A percentile compares a stretch with the other conserved stretches of the same genome.
Conservation (phyloP, 2,113 vertebrate genomes). For the Lynx canadensis region DNA sequence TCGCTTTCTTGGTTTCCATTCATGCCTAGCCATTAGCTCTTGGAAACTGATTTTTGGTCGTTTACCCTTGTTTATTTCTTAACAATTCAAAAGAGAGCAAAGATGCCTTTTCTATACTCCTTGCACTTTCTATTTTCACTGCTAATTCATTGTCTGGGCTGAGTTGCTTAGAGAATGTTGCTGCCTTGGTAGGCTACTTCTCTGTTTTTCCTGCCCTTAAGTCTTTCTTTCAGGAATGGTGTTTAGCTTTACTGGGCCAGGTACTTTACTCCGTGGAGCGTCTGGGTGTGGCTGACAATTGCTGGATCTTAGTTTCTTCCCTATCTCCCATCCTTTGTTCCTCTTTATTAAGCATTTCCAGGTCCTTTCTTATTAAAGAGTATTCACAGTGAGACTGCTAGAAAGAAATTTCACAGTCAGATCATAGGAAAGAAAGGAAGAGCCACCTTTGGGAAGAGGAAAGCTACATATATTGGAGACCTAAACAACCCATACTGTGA, state of each 20-base stretch:
- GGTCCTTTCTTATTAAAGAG: neutral
- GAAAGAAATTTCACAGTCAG: neutral
- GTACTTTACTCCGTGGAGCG: neutral
- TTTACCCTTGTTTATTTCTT: slow-evolving; percentile 5
- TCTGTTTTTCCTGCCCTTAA: neutral
- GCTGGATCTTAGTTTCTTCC: neutral
- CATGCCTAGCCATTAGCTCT: neutral
- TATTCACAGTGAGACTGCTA: neutral
- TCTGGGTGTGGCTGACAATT: neutral
- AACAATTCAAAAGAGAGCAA: neutral
- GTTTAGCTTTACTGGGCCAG: neutral
- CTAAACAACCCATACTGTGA: neutral
- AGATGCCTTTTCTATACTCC: neutral
- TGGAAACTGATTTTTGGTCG: neutral
- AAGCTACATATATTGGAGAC: neutral
- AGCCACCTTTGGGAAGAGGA: neutral
- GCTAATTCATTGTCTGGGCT: neutral
- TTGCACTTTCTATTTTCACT: neutral
- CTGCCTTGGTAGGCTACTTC: neutral
- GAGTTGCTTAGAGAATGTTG: neutral
- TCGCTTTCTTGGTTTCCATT: neutral
- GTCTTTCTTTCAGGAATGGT: neutral
- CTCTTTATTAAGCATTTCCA: neutral
- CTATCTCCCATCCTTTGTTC: neutral
- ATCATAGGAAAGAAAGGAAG: neutral